These are phyloP conservation scores for Zaprionus vittiger DNA, from an alignment of 1,140 invertebrate genomes.

Conservation along the genomic window DNA sequence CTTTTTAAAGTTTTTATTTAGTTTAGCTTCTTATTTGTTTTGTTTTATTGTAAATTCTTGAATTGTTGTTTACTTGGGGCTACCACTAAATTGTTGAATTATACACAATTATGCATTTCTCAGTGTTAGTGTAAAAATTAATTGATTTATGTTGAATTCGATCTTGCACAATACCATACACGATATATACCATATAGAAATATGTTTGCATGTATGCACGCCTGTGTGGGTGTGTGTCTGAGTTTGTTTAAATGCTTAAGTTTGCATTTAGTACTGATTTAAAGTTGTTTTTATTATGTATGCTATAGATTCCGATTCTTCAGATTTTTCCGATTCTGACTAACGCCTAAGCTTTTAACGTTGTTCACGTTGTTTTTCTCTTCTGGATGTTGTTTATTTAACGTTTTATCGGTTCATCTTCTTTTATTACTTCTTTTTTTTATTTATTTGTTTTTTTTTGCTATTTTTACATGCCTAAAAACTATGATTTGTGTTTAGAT, in stretches of 20 bases:
- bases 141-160: slow-evolving; percentile 26
- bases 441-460: slow-evolving; percentile 26
- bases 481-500: slow-evolving; percentile 78
- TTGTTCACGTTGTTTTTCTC: slow-evolving; percentile 12
- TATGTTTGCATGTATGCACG: slow-evolving; percentile 32
- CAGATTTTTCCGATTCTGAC: slow-evolving; percentile 18
- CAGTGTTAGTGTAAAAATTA: slow-evolving; percentile 24
- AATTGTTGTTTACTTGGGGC: slow-evolving; percentile 50
- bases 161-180: slow-evolving; percentile 20
- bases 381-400: not conserved
- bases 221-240: slow-evolving; percentile 43
- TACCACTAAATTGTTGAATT: slow-evolving; percentile 47
- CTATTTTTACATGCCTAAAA: slow-evolving; percentile 72
- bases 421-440: slow-evolving; percentile 21
- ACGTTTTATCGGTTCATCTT: slow-evolving; percentile 7
- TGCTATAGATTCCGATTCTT: slow-evolving; percentile 38
- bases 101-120: slow-evolving; percentile 34
- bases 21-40: slow-evolving; percentile 10
- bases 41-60: slow-evolving; percentile 48
- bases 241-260: slow-evolving; percentile 63
- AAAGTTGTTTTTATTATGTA: slow-evolving; percentile 39
- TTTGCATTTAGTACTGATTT: slow-evolving; percentile 52
- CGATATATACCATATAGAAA: slow-evolving; percentile 29
- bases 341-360: slow-evolving; percentile 21
- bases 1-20: slow-evolving; percentile 41